Conservation (phyloP, 2,797 vertebrate genomes). For the Anguilla marmorata region DNA sequence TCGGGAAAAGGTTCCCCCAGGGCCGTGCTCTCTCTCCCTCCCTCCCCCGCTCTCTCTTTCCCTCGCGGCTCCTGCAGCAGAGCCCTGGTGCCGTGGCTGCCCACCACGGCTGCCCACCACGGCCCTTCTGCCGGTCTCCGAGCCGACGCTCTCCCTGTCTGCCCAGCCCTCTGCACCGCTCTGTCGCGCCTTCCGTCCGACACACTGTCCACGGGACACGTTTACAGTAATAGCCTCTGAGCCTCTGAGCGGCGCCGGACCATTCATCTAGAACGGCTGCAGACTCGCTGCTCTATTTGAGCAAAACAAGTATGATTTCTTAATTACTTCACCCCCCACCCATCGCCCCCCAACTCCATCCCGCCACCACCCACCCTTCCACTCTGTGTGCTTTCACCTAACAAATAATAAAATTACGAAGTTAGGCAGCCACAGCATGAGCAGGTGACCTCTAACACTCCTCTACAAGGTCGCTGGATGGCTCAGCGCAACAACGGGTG, state of each 20-base stretch:
- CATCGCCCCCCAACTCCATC: neutral
- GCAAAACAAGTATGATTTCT: neutral
- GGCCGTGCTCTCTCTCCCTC: neutral
- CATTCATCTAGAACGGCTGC: neutral
- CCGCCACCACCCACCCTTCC: neutral
- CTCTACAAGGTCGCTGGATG: neutral
- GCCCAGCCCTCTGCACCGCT: neutral
- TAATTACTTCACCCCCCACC: neutral
- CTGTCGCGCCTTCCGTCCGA: neutral
- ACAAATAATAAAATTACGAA: neutral
- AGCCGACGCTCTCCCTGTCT: neutral
- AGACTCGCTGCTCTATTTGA: neutral
- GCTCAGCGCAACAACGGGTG: neutral
- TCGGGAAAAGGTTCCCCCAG: neutral
- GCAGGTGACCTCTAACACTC: neutral
- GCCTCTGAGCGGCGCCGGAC: neutral
- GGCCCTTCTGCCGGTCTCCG: neutral
- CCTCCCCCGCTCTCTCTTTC: no score
- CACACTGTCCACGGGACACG: neutral
- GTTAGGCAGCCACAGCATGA: neutral
- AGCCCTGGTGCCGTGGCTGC: neutral
- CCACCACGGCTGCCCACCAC: neutral
- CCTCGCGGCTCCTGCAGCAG: neutral
- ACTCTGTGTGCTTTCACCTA: neutral
- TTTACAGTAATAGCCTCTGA: constrained; percentile 8